A percentile compares a stretch with the other conserved stretches of the same genome.
phyloP scores from a whole-genome alignment of 92 coral and sea anemone species.

The Phenganax stokvisi region DNA sequence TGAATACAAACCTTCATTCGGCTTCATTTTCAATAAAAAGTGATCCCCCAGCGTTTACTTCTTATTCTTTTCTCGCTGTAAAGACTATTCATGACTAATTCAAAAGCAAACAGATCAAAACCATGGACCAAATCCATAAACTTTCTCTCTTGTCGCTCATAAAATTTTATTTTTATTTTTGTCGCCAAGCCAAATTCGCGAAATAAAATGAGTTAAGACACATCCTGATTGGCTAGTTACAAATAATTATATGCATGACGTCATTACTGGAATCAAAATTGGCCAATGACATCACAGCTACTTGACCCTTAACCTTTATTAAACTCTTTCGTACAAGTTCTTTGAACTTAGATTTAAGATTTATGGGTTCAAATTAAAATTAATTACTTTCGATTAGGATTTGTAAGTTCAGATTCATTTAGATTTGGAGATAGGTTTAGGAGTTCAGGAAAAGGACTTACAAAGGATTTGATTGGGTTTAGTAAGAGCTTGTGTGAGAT shows the following conservation, averaged over 20 bases:
- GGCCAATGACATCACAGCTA: not conserved
- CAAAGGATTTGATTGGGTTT: no score
- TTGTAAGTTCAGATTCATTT: no score
- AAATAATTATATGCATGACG: not conserved
- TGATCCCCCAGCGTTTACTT: not conserved
- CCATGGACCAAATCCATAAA: not conserved
- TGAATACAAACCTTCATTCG: constrained; percentile 15
- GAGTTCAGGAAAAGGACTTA: no score
- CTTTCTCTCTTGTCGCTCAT: not conserved
- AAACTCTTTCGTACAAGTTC: not conserved
- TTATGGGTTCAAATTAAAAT: no score
- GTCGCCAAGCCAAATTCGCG: constrained; percentile 36
- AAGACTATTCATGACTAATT: not conserved
- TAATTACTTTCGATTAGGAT: no score
- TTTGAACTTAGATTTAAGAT: no score
- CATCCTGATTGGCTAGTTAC: constrained; percentile 19
- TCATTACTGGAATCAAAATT: constrained; percentile 1
- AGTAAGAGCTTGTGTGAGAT: not conserved
- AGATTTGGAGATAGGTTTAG: no score
- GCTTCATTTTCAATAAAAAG: constrained; percentile 8
- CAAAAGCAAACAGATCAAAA: not conserved
- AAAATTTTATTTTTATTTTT: constrained; percentile 11
- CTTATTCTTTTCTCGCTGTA: not conserved
- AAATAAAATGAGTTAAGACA: not conserved
- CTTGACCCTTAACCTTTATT: not conserved